These are phyloP conservation scores for Sarotherodon lohbergeri DNA, from an alignment of 2,113 vertebrate species.

Conservation along the genomic window DNA sequence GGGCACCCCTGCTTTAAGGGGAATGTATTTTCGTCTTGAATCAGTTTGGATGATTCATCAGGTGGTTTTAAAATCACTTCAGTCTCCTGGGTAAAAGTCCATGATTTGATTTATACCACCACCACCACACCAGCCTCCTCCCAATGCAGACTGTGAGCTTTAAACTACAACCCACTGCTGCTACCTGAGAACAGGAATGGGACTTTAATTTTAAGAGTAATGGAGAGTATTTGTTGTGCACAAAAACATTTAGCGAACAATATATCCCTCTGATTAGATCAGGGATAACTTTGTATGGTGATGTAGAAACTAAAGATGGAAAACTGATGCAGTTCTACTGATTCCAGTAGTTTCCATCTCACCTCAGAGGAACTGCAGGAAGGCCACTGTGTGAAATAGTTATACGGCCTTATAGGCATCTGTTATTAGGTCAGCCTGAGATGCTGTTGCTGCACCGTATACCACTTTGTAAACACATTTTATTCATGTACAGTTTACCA, in stretches of 20 bases:
- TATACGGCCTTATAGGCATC: background rate
- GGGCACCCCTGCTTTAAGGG: rapidly evolving
- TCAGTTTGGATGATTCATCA: background rate
- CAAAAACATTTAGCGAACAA: background rate
- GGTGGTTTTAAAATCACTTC: background rate
- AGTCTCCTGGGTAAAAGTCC: background rate
- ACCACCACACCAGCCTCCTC: background rate
- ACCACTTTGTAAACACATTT: background rate
- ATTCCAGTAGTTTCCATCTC: background rate
- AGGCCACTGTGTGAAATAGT: background rate
- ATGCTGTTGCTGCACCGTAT: background rate
- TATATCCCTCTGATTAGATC: background rate
- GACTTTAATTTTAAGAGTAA: background rate
- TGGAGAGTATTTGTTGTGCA: background rate
- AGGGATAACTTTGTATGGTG: background rate
- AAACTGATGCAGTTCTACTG: background rate
- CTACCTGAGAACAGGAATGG: background rate
- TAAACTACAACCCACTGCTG: background rate
- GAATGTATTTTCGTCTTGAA: background rate
- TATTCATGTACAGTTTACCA: background rate
- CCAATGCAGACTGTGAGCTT: background rate
- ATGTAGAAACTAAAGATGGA: background rate
- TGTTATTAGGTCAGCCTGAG: background rate
- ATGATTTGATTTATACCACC: background rate
- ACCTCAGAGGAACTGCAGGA: background rate